These are phyloP conservation scores for Cliona cf. orientalis DNA, from an alignment of 37 sponge, comb jelly and placozoan genomes.

Conservation along the genomic window DNA sequence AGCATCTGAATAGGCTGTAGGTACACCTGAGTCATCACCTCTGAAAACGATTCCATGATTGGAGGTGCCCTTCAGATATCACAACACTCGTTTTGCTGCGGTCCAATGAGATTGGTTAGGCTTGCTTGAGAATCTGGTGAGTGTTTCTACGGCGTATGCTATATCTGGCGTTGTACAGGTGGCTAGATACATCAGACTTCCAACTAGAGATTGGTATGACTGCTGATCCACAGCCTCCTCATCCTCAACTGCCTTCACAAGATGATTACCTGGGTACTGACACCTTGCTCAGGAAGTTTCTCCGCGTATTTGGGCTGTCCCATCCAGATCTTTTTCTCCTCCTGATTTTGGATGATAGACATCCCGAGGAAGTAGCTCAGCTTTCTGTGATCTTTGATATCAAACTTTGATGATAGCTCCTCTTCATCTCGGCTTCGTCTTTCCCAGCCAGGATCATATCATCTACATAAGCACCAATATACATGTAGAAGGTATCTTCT, in stretches of 20 bases:
- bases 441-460: slow-evolving; percentile 23
- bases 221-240: slow-evolving; percentile 8
- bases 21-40: background rate
- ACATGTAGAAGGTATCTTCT: slow-evolving; percentile 1
- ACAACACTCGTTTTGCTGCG: slow-evolving; percentile 32
- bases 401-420: slow-evolving; percentile 11
- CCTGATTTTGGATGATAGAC: slow-evolving; percentile 26
- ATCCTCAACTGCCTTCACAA: slow-evolving; percentile 28
- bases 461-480: too few relatives aligned
- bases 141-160: slow-evolving; percentile 12
- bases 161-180: slow-evolving; percentile 46
- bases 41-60: slow-evolving; percentile 20
- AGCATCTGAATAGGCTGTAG: slow-evolving; percentile 18
- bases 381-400: slow-evolving; percentile 42
- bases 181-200: slow-evolving; percentile 41
- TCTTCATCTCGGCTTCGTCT: background rate
- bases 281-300: slow-evolving; percentile 1
- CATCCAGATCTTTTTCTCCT: slow-evolving; percentile 18
- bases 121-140: slow-evolving; percentile 21
- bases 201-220: slow-evolving; percentile 34
- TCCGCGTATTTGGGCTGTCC: slow-evolving; percentile 45
- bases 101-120: slow-evolving; percentile 29
- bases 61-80: slow-evolving; percentile 46
- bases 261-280: slow-evolving; percentile 10
- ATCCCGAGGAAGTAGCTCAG: slow-evolving; percentile 42